Conservation (phyloP, 2,113 vertebrate genomes). For the Rhabdornis inornatus region DNA sequence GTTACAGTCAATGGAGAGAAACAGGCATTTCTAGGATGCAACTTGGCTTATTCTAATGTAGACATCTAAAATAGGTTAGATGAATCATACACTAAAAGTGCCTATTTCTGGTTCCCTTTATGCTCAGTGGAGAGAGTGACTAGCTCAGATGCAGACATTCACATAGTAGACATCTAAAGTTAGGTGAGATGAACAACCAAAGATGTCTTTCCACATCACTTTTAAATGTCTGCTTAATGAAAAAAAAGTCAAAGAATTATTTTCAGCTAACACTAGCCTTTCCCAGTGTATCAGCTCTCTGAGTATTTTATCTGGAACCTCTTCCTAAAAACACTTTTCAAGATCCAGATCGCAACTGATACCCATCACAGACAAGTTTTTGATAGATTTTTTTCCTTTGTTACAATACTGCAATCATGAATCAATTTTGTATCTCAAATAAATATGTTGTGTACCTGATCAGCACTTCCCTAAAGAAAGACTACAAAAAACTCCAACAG, state of each 20-base stretch:
- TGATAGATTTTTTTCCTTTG: neutral
- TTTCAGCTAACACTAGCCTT: neutral
- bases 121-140: neutral
- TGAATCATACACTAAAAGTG: slow-evolving; percentile 33
- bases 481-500: neutral
- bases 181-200: slow-evolving; percentile 32
- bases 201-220: neutral
- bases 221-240: neutral
- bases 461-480: neutral
- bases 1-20: slow-evolving; percentile 20
- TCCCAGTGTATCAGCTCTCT: neutral
- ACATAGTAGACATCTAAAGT: slow-evolving; percentile 46
- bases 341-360: neutral
- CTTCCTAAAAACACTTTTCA: neutral
- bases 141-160: slow-evolving; percentile 37
- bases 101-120: slow-evolving; percentile 47
- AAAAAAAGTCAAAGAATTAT: neutral
- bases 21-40: slow-evolving; percentile 48
- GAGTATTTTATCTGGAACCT: neutral
- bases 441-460: neutral
- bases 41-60: neutral
- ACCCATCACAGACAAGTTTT: neutral
- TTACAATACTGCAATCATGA: neutral
- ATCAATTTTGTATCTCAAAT: neutral
- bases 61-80: slow-evolving; percentile 50